Evolutionary conservation across 2,888 invertebrate genomes (phyloP), one percentile per base, ranked within the genome.

Genomic region (Habroteleia sp.): DNA sequence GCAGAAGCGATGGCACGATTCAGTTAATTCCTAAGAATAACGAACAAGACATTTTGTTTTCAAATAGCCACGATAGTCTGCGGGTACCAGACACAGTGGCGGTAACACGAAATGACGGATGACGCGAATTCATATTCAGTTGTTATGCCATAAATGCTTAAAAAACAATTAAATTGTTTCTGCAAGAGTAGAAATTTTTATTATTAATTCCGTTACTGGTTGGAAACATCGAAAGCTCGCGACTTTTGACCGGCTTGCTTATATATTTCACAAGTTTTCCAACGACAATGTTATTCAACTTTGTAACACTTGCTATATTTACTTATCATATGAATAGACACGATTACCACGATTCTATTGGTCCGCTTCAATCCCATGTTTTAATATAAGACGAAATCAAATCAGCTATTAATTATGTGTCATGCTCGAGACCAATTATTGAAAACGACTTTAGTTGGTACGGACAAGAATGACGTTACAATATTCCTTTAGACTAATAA

Each of bases 21-120:
- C 74, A 65, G 48, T 74, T 76, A 54, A 74, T 66, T 76, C 52
- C 78, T 75, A 76, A 79, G 78, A 79, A 80, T 78, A 79, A 79
- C 72, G 77, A 78, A 58, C 50, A 33, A 63, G 39, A 60, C 46
- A 46, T 54, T 50, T 65, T 62, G 74, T 66, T 77, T 76, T 66
- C 62, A 66, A 75, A 69, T 66, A 63, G 63, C 39, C 23, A 16
- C 31, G 60, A 37, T 27, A 11, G 58, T 46, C 48, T 27, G 20
- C 72, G 20, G 56, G 39, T 56, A 63, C 63, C 56, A 72, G 72
- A 72, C 62, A 35, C 63, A 42, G 35, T 63, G 20, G 16, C 56
- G 33, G 63, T 63, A 48, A 72, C 42, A 46, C 37, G 42, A 56
- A 56, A 31, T 42, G 72, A 72, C 63, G 35, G n/a, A 10, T 48